Percentiles rank a stretch among this genome's conserved stretches.
Conservation (phyloP, 2,797 vertebrate genomes). For the Stomatorhinus walkeri region DNA sequence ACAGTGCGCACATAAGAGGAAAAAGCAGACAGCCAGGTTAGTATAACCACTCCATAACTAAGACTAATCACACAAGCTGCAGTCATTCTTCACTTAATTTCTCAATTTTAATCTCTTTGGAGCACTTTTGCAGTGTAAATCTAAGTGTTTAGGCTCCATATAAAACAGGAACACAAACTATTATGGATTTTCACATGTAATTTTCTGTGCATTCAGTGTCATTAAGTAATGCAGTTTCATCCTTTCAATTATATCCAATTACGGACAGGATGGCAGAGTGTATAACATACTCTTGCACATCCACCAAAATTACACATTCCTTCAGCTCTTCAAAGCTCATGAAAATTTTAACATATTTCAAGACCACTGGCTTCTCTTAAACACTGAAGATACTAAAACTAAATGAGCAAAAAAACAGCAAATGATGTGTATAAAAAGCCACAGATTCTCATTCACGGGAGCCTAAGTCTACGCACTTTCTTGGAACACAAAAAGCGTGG, state of each 20-base stretch:
- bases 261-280: slow-evolving; percentile 48
- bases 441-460: slow-evolving; percentile 33
- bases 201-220: slow-evolving; percentile 26
- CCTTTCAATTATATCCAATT: slow-evolving; percentile 39
- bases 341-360: slow-evolving; percentile 38
- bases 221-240: slow-evolving; percentile 22
- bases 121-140: slow-evolving; percentile 44
- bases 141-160: slow-evolving; percentile 42
- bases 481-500: slow-evolving; percentile 46
- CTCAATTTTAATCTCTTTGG: slow-evolving; percentile 27
- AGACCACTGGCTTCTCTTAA: slow-evolving; percentile 33
- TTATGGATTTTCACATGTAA: neutral
- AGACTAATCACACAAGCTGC: slow-evolving; percentile 30
- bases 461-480: slow-evolving; percentile 42
- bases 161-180: slow-evolving; percentile 24
- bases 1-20: slow-evolving; percentile 47
- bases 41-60: slow-evolving; percentile 20
- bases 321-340: slow-evolving; percentile 29
- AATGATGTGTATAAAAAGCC: neutral
- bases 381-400: slow-evolving; percentile 38
- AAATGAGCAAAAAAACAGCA: slow-evolving; percentile 31
- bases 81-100: slow-evolving; percentile 28
- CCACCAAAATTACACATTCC: slow-evolving; percentile 44
- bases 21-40: slow-evolving; percentile 29
- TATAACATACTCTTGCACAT: slow-evolving; percentile 58